Evolutionary conservation across 2,113 vertebrate genomes (phyloP), one percentile per base, ranked within the genome.

Genomic region (Syngnathus typhle): DNA sequence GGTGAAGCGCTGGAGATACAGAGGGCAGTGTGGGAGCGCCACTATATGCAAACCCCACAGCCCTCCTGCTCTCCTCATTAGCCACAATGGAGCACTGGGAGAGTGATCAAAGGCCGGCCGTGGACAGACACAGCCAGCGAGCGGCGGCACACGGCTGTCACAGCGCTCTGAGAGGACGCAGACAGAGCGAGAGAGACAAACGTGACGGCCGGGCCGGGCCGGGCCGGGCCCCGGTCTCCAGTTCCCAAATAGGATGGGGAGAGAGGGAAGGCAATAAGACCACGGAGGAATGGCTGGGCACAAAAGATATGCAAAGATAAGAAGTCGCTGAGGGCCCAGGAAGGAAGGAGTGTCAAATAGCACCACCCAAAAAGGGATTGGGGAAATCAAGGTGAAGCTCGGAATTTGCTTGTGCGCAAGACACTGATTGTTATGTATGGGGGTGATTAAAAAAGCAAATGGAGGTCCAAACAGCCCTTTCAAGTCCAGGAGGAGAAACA

Each of bases 71-170:
- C 71, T 60, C 65, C 82, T 81, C 74, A 81, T 87, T 84, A 86
- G 69, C 65, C 71, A 78, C 76, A 82, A 77, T 79, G 81, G 73
- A 69, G 77, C 82, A 69, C 54, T 60, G 66, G 56, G 73, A 74
- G 67, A 62, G 68, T 85, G 81, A 86, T 85, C 82, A 85, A 88
- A 84, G 77, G 70, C 59, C 5, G 46, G 63, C 64, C 64, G 58
- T 56, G 74, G 84, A 68, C 58, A 37, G 23, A 23, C 23, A 23
- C n/a, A n/a, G n/a, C n/a, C n/a, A n/a, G n/a, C n/a, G 65, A 55
- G 61, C 72, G 55, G 71, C 70, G 70, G n/a, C n/a, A n/a, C 72
- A 71, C 73, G 86, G 78, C 80, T 87, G 83, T 85, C 83, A 79
- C 83, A 72, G 70, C 71, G 60, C 68, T 67, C 56, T 60, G 54